Conservation (phyloP, 1,140 invertebrate genomes). For the Epicauta chinensis region DNA sequence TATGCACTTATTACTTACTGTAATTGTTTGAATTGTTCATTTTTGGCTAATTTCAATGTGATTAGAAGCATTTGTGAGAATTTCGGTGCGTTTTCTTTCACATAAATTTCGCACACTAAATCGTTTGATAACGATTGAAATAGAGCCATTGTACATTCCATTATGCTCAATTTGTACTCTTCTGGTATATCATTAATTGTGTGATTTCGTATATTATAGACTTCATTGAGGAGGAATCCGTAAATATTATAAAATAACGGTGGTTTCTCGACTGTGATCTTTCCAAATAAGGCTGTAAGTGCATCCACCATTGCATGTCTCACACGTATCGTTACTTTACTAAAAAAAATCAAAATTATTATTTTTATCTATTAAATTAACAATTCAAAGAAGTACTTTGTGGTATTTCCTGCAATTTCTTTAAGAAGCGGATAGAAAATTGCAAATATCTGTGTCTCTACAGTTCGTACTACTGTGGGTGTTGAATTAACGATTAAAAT, state of each 20-base stretch:
- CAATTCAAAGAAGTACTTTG: slow-evolving; percentile 13
- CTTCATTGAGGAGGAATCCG: slow-evolving; percentile 38
- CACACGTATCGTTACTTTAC: slow-evolving; percentile 14
- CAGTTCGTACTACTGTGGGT: slow-evolving; percentile 10
- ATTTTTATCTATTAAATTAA: background rate
- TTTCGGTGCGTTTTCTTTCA: slow-evolving; percentile 46
- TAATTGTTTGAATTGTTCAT: slow-evolving; percentile 49
- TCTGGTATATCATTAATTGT: slow-evolving; percentile 46
- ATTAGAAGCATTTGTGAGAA: slow-evolving; percentile 54
- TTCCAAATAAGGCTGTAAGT: slow-evolving; percentile 27
- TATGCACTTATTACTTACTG: no score
- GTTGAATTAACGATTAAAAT: background rate
- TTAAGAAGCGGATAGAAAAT: slow-evolving; percentile 21
- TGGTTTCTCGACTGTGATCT: slow-evolving; percentile 20
- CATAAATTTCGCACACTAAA: slow-evolving; percentile 47
- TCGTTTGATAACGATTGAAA: slow-evolving; percentile 44
- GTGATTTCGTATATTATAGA: slow-evolving; percentile 24
- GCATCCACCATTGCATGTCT: slow-evolving; percentile 27
- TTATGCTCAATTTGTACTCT: slow-evolving; percentile 52
- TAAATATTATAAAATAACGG: slow-evolving; percentile 33
- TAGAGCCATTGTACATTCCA: slow-evolving; percentile 48
- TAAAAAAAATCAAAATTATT: slow-evolving; percentile 11
- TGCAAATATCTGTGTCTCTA: slow-evolving; percentile 9
- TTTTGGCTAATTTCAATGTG: slow-evolving; percentile 51
- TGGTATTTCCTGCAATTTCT: slow-evolving; percentile 10